Evolutionary conservation across 2,888 invertebrate genomes (phyloP).

Genomic region (Megamerina dolium): DNA sequence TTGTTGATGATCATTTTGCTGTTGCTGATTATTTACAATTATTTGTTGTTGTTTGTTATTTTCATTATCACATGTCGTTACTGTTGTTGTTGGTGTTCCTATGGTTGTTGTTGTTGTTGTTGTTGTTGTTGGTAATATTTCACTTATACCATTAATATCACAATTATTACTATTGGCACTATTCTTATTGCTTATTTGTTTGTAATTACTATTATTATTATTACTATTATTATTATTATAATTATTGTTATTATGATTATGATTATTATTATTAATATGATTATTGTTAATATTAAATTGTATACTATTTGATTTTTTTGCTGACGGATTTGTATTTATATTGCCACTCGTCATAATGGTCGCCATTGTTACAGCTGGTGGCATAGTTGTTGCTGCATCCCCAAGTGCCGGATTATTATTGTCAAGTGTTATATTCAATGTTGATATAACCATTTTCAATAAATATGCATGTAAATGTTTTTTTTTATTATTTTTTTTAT

Average conservation of each 20-base stretch:
- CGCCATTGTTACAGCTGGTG: conserved; percentile 16
- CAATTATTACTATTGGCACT: conserved; percentile 18
- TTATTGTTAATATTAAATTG: too few relatives aligned
- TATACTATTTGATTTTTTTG: conserved; percentile 24
- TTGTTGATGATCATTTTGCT: conserved; percentile 16
- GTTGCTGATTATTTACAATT: conserved; percentile 12
- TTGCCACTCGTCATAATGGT: conserved; percentile 7
- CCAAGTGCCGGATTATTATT: conserved; percentile 11
- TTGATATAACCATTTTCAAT: conserved; percentile 42
- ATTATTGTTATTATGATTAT: conserved; percentile 9
- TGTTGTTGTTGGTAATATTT: background rate
- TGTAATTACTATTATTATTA: conserved; percentile 15
- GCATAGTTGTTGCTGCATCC: conserved; percentile 14
- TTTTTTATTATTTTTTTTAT: conserved; percentile 4
- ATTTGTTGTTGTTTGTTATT: conserved; percentile 5
- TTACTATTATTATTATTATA: conserved; percentile 9
- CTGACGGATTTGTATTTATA: conserved; percentile 1
- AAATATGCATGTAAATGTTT: conserved; percentile 6
- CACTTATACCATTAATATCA: conserved; percentile 13
- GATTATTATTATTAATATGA: conserved; percentile 9
- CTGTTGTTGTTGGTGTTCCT: conserved; percentile 8
- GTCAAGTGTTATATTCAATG: conserved; percentile 37
- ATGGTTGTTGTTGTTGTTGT: conserved; percentile 10
- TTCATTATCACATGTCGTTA: conserved; percentile 12
- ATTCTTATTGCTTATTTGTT: conserved; percentile 12